Base-by-base conservation (phyloP, 2,113 vertebrate species). In the Puma concolor region DNA sequence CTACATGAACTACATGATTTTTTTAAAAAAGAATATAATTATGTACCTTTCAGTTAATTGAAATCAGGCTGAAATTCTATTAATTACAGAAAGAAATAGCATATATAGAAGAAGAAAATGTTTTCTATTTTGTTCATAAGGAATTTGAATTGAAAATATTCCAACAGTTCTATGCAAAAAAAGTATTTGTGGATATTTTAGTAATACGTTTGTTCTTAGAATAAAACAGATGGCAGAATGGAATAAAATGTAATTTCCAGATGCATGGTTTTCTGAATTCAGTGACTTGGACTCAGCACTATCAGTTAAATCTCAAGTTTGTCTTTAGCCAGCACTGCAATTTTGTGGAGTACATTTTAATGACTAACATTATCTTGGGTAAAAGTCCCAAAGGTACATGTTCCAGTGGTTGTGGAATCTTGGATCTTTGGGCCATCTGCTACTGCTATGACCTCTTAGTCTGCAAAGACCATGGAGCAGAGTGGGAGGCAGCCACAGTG, bases 51-150 rank as follows among this genome's bases (percentile, higher is more conserved):
- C 25, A 6, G 31, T 63, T 97, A 91, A 96, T 50, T 96, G 57
- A 88, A 67, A 87, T 63, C 71, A 95, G 95, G 54, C 23, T 96
- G n/a, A 88, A 76, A 96, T 80, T 93, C 50, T 91, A 67, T 81
- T 94, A 92, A 54, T 80, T 92, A 87, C 79, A 80, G 74, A 52
- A 91, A 95, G 19, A 92, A 96, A 95, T 0, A 54, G 29, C 57
- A 77, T 86, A 93, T 96, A 69, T 79, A 76, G 95, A 89, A 81
- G 52, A 94, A 80, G 38, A 94, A 92, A 82, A 54, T 38, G 4
- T 95, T 96, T 94, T 97, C 71, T 87, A 80, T 74, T 88, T 95
- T 77, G 50, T 90, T 94, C 64, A 96, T 90, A 86, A 96, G 93
- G 86, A 92, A 54, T 92, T 44, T 94, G 74, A 88, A 72, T 13